A percentile compares a stretch with the other conserved stretches of the same genome.
phyloP scores from a whole-genome alignment of 1,140 invertebrate genomes.

The Drosophila malerkotliana region DNA sequence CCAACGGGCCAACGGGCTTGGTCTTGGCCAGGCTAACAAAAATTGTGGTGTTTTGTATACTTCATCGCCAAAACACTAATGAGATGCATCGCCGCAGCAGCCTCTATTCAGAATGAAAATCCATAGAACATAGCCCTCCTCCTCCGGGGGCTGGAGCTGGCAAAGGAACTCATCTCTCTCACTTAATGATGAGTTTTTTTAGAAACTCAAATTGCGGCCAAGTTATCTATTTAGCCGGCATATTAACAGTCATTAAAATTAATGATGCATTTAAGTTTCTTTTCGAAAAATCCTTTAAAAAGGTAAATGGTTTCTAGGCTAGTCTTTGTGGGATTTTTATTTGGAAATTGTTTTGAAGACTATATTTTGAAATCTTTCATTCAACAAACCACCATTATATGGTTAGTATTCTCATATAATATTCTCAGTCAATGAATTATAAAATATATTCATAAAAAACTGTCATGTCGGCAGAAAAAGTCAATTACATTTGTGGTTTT shows the following conservation, averaged over 20 bases:
- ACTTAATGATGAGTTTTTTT: conserved; percentile 47
- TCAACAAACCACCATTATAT: not conserved
- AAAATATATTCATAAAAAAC: not conserved
- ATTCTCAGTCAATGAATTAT: no score
- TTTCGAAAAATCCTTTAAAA: not conserved
- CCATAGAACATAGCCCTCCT: not conserved
- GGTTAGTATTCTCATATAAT: not conserved
- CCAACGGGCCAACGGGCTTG: no score
- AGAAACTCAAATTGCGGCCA: conserved; percentile 47
- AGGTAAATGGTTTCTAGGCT: no score
- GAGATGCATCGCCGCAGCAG: conserved; percentile 29
- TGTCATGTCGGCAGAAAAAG: not conserved
- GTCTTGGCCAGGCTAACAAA: no score
- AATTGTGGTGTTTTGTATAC: no score
- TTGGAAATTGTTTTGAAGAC: not conserved
- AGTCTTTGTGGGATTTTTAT: no score
- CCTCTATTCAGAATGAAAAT: conserved; percentile 1
- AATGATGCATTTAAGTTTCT: conserved; percentile 58
- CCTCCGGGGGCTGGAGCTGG: no score
- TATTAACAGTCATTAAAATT: conserved; percentile 77
- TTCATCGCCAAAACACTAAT: conserved; percentile 20
- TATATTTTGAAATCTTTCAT: not conserved
- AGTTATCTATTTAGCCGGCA: conserved; percentile 37
- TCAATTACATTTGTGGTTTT: not conserved
- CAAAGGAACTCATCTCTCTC: not conserved